Conservation (phyloP, 64 coral and sea anemone genomes). For the Orbicella faveolata region DNA sequence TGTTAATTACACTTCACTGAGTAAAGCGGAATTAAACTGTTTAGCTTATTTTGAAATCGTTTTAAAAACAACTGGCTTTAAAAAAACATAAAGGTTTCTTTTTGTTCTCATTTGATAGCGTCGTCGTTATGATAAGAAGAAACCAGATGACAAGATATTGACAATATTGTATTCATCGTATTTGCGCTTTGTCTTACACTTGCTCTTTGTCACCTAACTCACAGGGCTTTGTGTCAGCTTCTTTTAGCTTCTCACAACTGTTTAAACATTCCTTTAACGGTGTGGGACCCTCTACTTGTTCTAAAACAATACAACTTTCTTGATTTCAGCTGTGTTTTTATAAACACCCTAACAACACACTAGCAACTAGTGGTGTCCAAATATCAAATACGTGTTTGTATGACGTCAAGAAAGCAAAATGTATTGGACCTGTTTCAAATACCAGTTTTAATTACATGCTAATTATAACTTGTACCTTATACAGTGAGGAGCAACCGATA, state of each 20-base stretch:
- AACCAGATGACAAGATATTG: background rate
- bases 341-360: background rate
- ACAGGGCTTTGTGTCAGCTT: background rate
- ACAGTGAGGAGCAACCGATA: too few relatives aligned
- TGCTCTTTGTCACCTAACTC: background rate
- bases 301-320: background rate
- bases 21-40: too few relatives aligned
- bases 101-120: too few relatives aligned
- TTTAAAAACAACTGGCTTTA: too few relatives aligned
- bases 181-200: background rate
- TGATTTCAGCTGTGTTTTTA: background rate
- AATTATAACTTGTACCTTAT: too few relatives aligned
- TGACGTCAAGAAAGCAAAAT: background rate
- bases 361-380: background rate
- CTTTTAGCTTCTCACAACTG: background rate
- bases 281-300: background rate
- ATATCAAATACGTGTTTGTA: background rate
- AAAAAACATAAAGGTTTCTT: too few relatives aligned
- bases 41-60: too few relatives aligned
- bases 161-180: background rate
- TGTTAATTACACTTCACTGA: too few relatives aligned
- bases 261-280: background rate
- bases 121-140: background rate
- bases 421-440: background rate
- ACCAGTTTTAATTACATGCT: background rate